A percentile compares a stretch with the other conserved stretches of the same genome.
Conservation (phyloP, 2,113 vertebrate genomes). For the Fregata magnificens region DNA sequence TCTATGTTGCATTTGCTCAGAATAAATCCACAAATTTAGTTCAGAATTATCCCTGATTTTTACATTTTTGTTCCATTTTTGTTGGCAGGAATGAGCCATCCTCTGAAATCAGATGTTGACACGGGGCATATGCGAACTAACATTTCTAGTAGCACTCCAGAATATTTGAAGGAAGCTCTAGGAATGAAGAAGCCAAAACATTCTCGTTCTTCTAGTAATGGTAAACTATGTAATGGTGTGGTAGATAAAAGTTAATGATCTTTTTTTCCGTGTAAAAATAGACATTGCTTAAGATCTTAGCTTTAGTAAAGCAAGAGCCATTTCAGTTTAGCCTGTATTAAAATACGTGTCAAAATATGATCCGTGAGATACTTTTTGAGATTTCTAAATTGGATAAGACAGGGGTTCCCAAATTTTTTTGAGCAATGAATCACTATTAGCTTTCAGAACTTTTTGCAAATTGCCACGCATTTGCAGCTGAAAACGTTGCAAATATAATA, state of each 20-base stretch:
- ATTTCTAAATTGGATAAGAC: background rate
- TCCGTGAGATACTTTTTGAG: background rate
- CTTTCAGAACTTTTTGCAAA: constrained; percentile 41
- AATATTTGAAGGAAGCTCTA: constrained; percentile 81
- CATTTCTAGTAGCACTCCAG: constrained; percentile 56
- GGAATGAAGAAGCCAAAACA: constrained; percentile 79
- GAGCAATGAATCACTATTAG: constrained; percentile 22
- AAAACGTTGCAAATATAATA: constrained; percentile 8
- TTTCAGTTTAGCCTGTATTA: background rate
- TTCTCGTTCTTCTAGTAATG: constrained; percentile 73
- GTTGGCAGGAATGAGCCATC: constrained; percentile 62
- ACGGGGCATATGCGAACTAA: background rate
- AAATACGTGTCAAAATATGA: background rate
- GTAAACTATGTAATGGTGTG: constrained; percentile 43
- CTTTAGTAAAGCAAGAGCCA: background rate
- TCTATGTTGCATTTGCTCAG: background rate
- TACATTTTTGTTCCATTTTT: background rate
- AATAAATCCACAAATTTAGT: background rate
- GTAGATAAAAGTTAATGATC: background rate
- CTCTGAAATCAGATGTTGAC: constrained; percentile 65
- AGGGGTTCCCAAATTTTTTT: background rate
- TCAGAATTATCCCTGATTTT: background rate
- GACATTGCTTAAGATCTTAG: background rate
- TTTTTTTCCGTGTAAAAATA: background rate
- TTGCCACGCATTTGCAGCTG: constrained; percentile 48